Conservation (phyloP, 2,888 invertebrate species). For the Tetragonisca angustula region DNA sequence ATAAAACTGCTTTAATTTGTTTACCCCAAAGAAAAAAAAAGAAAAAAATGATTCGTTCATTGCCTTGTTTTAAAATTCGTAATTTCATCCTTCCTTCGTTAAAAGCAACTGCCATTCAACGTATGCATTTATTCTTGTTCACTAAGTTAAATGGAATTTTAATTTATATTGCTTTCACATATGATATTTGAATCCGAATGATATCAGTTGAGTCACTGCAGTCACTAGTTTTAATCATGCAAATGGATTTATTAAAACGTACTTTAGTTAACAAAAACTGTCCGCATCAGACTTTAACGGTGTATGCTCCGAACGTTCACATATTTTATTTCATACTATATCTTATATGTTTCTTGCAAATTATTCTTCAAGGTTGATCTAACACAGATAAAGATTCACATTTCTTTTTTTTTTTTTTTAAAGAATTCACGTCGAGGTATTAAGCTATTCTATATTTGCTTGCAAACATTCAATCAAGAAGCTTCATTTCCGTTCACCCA, state of each 20-base stretch:
- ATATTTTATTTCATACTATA: neutral
- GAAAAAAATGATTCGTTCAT: slow-evolving; percentile 20
- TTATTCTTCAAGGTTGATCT: neutral
- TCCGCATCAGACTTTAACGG: neutral
- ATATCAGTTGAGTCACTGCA: neutral
- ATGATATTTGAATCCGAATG: slow-evolving; percentile 1
- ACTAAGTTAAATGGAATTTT: neutral
- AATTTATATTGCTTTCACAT: slow-evolving; percentile 15
- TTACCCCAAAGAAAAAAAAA: neutral
- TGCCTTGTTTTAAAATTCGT: slow-evolving; percentile 8
- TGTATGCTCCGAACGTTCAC: neutral
- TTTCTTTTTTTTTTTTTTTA: neutral
- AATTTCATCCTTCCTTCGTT: slow-evolving; percentile 7
- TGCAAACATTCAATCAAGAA: slow-evolving; percentile 9
- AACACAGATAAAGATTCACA: neutral
- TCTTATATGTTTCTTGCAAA: neutral
- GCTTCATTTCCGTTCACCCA: slow-evolving; percentile 16
- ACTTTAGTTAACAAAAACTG: neutral
- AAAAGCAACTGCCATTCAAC: slow-evolving; percentile 43
- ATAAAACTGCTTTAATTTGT: slow-evolving; percentile 40
- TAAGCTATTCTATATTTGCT: neutral
- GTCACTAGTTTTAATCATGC: neutral
- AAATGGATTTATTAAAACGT: neutral
- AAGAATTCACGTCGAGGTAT: slow-evolving; percentile 22
- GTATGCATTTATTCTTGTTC: slow-evolving; percentile 9